Evolutionary conservation across 2,113 vertebrate genomes (phyloP).

Genomic region (Barnardius zonarius): DNA sequence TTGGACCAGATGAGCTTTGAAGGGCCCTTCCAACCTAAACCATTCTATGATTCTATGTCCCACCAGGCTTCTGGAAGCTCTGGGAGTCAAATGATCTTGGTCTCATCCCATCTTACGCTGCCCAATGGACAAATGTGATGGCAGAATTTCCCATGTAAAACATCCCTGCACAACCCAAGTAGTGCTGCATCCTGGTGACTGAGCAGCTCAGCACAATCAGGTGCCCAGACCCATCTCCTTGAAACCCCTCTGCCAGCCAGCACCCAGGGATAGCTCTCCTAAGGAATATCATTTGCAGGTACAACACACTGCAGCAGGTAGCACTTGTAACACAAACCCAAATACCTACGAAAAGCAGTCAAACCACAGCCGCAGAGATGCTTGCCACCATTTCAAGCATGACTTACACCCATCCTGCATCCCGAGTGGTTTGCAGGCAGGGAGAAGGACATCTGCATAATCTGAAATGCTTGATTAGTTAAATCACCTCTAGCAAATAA

Average conservation of each 20-base stretch:
- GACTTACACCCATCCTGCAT: not conserved
- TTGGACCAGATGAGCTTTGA: not conserved
- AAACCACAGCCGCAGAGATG: not conserved
- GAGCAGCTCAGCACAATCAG: not conserved
- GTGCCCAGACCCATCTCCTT: not conserved
- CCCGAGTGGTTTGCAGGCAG: not conserved
- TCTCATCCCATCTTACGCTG: not conserved
- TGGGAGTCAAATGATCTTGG: not conserved
- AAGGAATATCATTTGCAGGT: rapidly evolving
- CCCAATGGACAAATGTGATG: not conserved
- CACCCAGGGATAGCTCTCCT: not conserved
- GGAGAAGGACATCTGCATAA: not conserved
- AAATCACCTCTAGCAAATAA: not conserved
- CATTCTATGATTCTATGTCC: not conserved
- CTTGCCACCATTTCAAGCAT: not conserved
- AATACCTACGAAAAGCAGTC: not conserved
- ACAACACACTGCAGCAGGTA: not conserved
- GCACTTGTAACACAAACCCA: not conserved
- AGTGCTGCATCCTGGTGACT: not conserved
- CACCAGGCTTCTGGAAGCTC: not conserved
- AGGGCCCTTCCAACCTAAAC: not conserved
- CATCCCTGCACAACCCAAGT: not conserved
- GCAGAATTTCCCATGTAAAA: not conserved
- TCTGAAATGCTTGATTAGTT: not conserved
- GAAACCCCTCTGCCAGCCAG: not conserved